Conservation (phyloP, 2,888 invertebrate species). For the Adela reaumurella region DNA sequence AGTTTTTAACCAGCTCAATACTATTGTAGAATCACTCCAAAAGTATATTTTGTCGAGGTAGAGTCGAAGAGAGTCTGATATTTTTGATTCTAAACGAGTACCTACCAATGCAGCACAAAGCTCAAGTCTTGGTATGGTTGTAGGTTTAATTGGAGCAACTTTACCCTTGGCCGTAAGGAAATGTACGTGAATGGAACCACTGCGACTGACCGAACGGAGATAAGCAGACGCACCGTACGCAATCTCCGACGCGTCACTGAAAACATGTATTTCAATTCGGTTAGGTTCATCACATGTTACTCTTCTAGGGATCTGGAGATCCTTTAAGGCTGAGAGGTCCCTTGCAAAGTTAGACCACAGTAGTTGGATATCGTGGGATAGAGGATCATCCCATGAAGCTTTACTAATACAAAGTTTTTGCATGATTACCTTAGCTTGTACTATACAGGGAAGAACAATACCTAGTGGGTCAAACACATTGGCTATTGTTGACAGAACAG, state of each 20-base stretch:
- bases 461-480: conserved; percentile 4
- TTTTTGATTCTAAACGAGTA: conserved; percentile 3
- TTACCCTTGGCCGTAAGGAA: conserved; percentile 3
- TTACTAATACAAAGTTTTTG: conserved; percentile 15
- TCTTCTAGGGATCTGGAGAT: conserved; percentile 4
- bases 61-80: neutral
- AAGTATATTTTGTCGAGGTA: neutral
- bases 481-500: conserved; percentile 1
- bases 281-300: neutral
- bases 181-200: conserved; percentile 2
- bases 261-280: conserved; percentile 4
- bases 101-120: conserved; percentile 9
- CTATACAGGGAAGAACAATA: conserved; percentile 12
- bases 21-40: conserved; percentile 4
- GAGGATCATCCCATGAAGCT: conserved; percentile 14
- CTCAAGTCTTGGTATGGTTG: conserved; percentile 9
- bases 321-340: conserved; percentile 3
- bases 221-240: conserved; percentile 6
- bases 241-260: conserved; percentile 5
- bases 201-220: neutral
- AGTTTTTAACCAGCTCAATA: conserved; percentile 1
- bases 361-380: conserved; percentile 6
- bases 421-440: conserved; percentile 14
- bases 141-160: conserved; percentile 9
- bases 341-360: conserved; percentile 3